A percentile compares a stretch with the other conserved stretches of the same genome.
Conservation (phyloP, 2,113 vertebrate species). For the Mormoops blainvillei region DNA sequence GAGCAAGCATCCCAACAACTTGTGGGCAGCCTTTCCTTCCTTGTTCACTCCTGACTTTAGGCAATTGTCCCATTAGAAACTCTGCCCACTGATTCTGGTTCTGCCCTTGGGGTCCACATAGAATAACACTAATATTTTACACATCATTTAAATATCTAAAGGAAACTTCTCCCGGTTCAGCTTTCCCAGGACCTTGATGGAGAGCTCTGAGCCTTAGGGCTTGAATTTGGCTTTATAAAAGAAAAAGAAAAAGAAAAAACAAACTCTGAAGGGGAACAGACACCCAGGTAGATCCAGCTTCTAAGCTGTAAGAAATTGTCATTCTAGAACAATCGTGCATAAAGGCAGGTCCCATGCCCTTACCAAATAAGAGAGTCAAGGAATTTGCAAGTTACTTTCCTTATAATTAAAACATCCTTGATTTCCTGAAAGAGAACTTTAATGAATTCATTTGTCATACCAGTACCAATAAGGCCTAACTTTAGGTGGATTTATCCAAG, state of each 20-base stretch:
- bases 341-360: neutral
- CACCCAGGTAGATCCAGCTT: neutral
- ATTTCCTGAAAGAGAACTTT: neutral
- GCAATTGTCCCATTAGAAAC: neutral
- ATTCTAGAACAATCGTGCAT: neutral
- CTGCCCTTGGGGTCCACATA: neutral
- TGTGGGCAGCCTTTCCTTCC: neutral
- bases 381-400: neutral
- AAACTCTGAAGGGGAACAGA: neutral
- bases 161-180: neutral
- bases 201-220: neutral
- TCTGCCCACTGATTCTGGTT: neutral
- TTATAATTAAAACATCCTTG: conserved; percentile 8
- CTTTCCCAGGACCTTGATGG: neutral
- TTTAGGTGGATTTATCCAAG: neutral
- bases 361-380: neutral
- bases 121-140: neutral
- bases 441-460: neutral
- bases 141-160: neutral
- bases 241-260: neutral
- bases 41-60: neutral
- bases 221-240: neutral
- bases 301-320: neutral
- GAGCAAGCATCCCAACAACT: neutral
- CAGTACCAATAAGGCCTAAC: neutral